phyloP scores from a whole-genome alignment of 2,888 invertebrate genomes.

The Idaea aversata region DNA sequence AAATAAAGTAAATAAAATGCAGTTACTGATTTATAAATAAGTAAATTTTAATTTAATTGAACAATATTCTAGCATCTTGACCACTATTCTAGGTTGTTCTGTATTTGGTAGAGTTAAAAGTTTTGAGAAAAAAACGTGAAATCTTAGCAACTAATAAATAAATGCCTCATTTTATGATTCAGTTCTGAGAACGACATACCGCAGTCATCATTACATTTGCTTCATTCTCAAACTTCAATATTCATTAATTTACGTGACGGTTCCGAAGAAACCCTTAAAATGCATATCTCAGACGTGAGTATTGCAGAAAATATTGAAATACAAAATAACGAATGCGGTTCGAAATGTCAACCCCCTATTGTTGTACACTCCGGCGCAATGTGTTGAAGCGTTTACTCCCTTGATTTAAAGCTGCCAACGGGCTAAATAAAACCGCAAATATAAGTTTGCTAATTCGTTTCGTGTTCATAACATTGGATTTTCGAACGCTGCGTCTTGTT shows the following conservation, averaged over 20 bases:
- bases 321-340: conserved; percentile 36
- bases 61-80: neutral
- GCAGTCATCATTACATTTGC: conserved; percentile 41
- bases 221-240: conserved; percentile 49
- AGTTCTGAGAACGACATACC: conserved; percentile 46
- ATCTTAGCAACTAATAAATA: neutral
- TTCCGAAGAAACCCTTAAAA: conserved; percentile 59
- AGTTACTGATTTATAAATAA: neutral
- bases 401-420: conserved; percentile 25
- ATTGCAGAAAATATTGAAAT: conserved; percentile 41
- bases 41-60: neutral
- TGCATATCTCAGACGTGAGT: conserved; percentile 49
- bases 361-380: conserved; percentile 17
- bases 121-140: no score
- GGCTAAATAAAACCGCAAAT: conserved; percentile 34
- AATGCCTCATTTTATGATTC: conserved; percentile 43
- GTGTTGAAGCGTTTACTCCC: conserved; percentile 30
- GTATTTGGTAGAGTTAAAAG: no score
- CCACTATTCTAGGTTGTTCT: no score
- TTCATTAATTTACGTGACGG: conserved; percentile 69
- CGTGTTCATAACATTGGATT: conserved; percentile 48
- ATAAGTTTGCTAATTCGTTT: conserved; percentile 49
- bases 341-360: conserved; percentile 27
- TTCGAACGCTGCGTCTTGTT: conserved; percentile 47
- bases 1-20: neutral